These are phyloP conservation scores for Maniola hyperantus DNA, from an alignment of 2,888 invertebrate genomes.

Conservation along the genomic window DNA sequence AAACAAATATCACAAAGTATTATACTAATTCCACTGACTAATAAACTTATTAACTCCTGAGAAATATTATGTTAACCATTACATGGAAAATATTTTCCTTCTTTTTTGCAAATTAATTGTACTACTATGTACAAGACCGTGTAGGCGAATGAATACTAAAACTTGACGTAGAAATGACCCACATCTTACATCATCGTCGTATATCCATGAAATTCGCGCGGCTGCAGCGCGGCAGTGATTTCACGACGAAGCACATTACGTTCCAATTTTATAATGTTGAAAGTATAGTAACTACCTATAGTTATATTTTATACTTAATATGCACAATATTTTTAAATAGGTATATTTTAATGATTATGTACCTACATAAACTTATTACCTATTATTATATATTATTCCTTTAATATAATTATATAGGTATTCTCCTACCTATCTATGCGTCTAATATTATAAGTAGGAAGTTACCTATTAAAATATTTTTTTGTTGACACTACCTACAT, in stretches of 20 bases:
- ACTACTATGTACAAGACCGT: not conserved
- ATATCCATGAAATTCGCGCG: not conserved
- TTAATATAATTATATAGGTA: no score
- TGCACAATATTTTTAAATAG: no score
- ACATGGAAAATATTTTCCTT: not conserved
- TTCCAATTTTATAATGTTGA: not conserved
- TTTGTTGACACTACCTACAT: no score
- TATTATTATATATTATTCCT: no score
- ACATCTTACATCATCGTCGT: conserved; percentile 22
- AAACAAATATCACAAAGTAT: not conserved
- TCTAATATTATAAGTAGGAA: no score
- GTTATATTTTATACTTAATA: no score
- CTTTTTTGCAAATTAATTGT: not conserved
- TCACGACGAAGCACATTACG: not conserved
- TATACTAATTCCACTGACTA: not conserved
- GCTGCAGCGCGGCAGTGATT: not conserved
- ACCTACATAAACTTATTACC: no score
- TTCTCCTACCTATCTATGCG: no score
- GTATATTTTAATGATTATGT: no score
- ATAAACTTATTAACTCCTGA: not conserved
- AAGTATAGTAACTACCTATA: no score
- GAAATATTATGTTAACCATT: not conserved
- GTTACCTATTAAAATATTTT: no score
- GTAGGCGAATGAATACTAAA: not conserved
- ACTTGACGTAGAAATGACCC: not conserved